Base-by-base conservation (phyloP, 2,113 vertebrate genomes). In the Leptobrachium leishanense region DNA sequence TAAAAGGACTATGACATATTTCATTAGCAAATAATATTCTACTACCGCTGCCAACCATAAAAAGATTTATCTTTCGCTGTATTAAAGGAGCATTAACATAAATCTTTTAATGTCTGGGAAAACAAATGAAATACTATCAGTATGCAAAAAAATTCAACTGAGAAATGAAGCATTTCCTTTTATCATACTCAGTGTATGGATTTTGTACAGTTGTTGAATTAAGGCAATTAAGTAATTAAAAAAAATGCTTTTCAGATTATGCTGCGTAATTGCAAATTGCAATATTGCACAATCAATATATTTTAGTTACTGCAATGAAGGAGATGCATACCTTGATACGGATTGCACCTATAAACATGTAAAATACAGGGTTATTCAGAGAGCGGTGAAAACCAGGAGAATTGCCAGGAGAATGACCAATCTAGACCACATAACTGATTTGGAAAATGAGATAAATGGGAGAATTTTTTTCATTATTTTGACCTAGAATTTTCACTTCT, bases 1-100 rank as follows among this genome's bases (percentile, higher is more conserved):
- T 43, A 77, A 88, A 91, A 89, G 89, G 85, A 82, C 84, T 86
- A 90, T 89, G 91, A 90, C 92, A 89, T 91, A 91, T 93, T 94
- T 89, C 84, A 89, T 88, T 85, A 86, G 77, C 82, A 88, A 88
- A 88, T 88, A 87, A 84, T 90, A 86, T 78, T 84, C 78, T 84
- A 83, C 85, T 89, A 84, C 83, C 85, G 85, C 86, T 82, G 83
- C 85, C 77, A 84, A 13, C n/a, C 74, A 87, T 86, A 84, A 63
- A 31, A 86, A 85, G 84, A 88, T 89, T 89, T 87, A 83, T 85
- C 81, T 77, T 79, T 67, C 76, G 54, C 54, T 82, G 68, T 79
- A 84, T 80, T 85, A 83, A 84, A 65, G 85, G 81, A 71, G 70
- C 70, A 88, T 87, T 86, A 88, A 84, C 74, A 82, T 88, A 82